Percentiles rank a stretch among this genome's conserved stretches.
These are phyloP conservation scores for Platyrinchus mystaceus DNA, from an alignment of 2,797 vertebrate genomes.

Conservation along the genomic window DNA sequence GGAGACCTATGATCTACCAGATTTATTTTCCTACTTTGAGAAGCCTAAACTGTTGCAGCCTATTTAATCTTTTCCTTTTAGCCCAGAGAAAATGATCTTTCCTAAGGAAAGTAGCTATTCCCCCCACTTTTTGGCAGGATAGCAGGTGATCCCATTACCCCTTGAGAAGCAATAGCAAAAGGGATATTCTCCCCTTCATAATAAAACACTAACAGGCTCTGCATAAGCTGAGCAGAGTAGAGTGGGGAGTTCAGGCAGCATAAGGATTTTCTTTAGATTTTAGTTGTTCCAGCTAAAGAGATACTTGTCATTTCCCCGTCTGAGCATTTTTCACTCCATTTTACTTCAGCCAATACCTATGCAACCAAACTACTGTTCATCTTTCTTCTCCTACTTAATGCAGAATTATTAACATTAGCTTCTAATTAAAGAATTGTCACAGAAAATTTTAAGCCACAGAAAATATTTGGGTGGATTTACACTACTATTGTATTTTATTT, in stretches of 20 bases:
- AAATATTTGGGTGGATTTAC: neutral
- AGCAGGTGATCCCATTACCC: neutral
- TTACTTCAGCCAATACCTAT: slow-evolving; percentile 36
- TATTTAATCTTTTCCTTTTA: neutral
- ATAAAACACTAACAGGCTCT: neutral
- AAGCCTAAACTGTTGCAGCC: neutral
- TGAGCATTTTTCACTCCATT: slow-evolving; percentile 17
- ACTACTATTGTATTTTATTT: neutral
- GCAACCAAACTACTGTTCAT: neutral
- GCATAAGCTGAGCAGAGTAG: neutral
- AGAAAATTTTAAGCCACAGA: slow-evolving; percentile 37
- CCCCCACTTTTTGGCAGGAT: neutral
- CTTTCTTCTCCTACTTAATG: slow-evolving; percentile 35
- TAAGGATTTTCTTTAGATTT: neutral
- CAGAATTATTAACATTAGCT: neutral
- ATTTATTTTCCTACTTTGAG: neutral
- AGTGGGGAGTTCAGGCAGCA: neutral
- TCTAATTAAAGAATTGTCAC: slow-evolving; percentile 43
- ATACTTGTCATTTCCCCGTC: neutral
- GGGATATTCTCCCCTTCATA: neutral
- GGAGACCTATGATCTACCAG: neutral
- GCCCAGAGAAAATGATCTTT: neutral
- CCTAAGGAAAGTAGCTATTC: neutral
- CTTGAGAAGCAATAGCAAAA: neutral
- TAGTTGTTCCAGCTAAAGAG: neutral